Evolutionary conservation across 2,113 vertebrate genomes (phyloP).

Genomic region (Prunella himalayana): DNA sequence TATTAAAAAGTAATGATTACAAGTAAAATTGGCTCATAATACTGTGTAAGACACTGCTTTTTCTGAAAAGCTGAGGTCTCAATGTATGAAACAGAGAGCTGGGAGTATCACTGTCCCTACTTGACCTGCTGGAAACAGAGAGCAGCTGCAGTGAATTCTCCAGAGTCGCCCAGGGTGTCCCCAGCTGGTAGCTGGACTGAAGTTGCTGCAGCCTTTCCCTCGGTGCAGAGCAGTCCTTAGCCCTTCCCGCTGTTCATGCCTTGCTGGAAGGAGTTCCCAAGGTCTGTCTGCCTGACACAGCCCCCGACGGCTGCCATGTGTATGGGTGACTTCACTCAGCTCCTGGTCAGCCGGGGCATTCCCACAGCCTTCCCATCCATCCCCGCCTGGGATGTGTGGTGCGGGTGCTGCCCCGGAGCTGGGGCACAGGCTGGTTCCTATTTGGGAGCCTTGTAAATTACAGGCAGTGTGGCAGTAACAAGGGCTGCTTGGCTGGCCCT

Average conservation of each 20-base stretch:
- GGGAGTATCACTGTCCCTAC: not conserved
- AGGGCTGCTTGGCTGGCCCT: constrained; percentile 46
- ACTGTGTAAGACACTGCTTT: not conserved
- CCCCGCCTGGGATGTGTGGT: not conserved
- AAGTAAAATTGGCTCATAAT: not conserved
- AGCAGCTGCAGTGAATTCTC: constrained; percentile 13
- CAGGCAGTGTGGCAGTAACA: constrained; percentile 41
- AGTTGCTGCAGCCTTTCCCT: not conserved
- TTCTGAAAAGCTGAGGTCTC: not conserved
- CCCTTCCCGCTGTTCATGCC: not conserved
- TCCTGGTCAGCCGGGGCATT: not conserved
- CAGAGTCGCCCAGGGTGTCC: not conserved
- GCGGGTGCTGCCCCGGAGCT: not conserved
- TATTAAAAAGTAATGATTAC: not conserved
- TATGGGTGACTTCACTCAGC: accelerated
- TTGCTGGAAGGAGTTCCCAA: not conserved
- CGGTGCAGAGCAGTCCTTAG: not conserved
- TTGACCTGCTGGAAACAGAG: not conserved
- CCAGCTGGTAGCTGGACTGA: not conserved
- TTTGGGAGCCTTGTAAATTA: constrained; percentile 71
- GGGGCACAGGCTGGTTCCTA: constrained; percentile 48
- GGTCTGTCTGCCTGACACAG: accelerated
- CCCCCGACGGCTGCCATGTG: accelerated
- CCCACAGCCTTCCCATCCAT: not conserved
- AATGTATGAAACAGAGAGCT: not conserved